Percentiles rank a stretch among this genome's conserved stretches.
Conservation (phyloP, 2,797 vertebrate genomes). For the Falco novaeseelandiae region DNA sequence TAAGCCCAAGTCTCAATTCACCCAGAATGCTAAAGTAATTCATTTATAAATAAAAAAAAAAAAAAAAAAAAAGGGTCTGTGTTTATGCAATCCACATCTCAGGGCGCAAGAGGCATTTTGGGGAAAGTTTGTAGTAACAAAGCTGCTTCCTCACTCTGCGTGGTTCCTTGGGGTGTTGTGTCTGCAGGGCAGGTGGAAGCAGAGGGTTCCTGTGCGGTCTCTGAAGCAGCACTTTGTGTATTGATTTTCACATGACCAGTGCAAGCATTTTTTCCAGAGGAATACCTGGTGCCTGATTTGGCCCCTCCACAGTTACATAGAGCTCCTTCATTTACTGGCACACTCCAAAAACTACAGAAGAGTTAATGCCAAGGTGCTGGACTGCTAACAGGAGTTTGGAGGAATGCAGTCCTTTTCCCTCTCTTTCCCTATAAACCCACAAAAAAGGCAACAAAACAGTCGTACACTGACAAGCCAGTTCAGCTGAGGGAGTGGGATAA, state of each 20-base stretch:
- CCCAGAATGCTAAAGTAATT: neutral
- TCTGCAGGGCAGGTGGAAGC: rapidly evolving
- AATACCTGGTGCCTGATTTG: neutral
- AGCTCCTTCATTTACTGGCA: neutral
- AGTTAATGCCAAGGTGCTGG: neutral
- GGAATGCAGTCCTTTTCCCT: neutral
- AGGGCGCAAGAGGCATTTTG: neutral
- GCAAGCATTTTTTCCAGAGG: neutral
- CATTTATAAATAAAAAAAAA: neutral
- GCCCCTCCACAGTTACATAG: neutral
- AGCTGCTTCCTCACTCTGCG: neutral
- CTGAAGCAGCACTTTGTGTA: rapidly evolving
- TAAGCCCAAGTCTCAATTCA: neutral
- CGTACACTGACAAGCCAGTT: neutral
- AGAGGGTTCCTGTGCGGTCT: neutral
- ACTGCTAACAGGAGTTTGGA: neutral
- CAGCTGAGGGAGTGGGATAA: neutral
- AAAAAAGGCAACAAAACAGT: neutral
- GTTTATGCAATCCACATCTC: neutral
- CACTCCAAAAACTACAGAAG: neutral
- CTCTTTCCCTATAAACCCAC: neutral
- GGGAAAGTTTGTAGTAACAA: neutral
- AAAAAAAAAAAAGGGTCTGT: neutral
- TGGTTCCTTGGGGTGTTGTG: rapidly evolving
- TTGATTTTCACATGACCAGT: neutral